phyloP scores from a whole-genome alignment of 1,140 invertebrate species.

The Lepidurus couesii region DNA sequence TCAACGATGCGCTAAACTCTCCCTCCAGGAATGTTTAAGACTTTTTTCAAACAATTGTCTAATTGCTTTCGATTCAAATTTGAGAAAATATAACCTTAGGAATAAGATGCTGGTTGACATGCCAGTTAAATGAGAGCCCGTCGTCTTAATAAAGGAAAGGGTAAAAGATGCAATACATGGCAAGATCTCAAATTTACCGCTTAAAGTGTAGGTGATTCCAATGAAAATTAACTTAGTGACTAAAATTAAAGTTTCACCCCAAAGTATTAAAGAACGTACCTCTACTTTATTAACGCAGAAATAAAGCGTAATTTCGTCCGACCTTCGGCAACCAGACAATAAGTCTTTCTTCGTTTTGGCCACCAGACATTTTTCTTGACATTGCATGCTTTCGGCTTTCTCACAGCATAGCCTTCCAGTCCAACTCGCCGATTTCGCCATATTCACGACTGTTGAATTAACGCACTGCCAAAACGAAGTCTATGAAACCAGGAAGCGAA shows the following conservation, averaged over 20 bases:
- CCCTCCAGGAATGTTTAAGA: too few species aligned
- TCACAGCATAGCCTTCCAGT: background rate
- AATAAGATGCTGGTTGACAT: too few species aligned
- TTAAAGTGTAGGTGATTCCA: background rate
- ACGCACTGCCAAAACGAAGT: conserved; percentile 20
- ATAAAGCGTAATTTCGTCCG: conserved; percentile 28
- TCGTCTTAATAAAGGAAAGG: too few species aligned
- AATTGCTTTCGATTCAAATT: too few species aligned
- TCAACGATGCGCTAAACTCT: too few species aligned
- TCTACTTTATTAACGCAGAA: conserved; percentile 27
- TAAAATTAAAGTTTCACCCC: background rate
- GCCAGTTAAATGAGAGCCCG: too few species aligned
- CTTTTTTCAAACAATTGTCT: too few species aligned
- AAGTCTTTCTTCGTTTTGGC: conserved; percentile 30
- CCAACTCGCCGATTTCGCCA: background rate
- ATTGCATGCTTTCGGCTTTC: conserved; percentile 15
- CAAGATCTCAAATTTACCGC: too few species aligned
- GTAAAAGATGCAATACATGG: too few species aligned
- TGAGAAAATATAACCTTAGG: too few species aligned
- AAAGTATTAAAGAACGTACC: conserved; percentile 14
- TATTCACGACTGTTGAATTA: conserved; percentile 27
- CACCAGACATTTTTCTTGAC: conserved; percentile 30
- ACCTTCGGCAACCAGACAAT: conserved; percentile 24
- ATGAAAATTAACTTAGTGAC: background rate
- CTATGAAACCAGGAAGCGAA: background rate